Evolutionary conservation across 2,888 invertebrate genomes (phyloP), one percentile per base, ranked within the genome.

Genomic region (Norana najaformis): DNA sequence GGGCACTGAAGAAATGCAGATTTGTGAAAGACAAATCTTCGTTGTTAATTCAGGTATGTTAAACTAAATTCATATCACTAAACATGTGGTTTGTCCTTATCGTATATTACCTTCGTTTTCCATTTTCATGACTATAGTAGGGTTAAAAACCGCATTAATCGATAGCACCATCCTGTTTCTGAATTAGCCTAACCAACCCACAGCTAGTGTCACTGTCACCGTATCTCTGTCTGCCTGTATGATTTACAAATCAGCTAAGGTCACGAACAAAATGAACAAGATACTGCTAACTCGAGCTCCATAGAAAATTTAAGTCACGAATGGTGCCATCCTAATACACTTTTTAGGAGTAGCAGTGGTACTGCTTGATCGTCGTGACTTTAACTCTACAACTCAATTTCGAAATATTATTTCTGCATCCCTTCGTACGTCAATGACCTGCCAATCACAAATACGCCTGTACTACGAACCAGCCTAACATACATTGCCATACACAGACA

Each of bases 1-100:
- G 69, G 69, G n/a, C 69, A n/a, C n/a, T 69, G 69, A 69, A n/a
- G 69, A 69, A 69, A 69, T 69, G 69, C 69, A 69, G 69, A 69
- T n/a, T 69, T 69, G n/a, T 16, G n/a, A 69, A n/a, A 8, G 5
- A 69, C n/a, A 69, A 69, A 11, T 30, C 69, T 69, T 69, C 69
- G n/a, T n/a, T n/a, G n/a, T n/a, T 69, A 69, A 69, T n/a, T 69
- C 69, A 23, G 23, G 23, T 47, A 47, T 47, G 14, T 47, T 11
- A 16, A 13, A 41, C 2, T 47, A 23, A 47, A 1, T 23, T 4
- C 47, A 47, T 20, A 47, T 47, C 30, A n/a, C 11, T 11, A 8
- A 8, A n/a, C 30, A 69, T 69, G 30, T 13, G n/a, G 13, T n/a
- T n/a, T n/a, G 69, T 69, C n/a, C 69, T 69, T n/a, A 69, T 69